These are phyloP conservation scores for Ctenicera cuprea DNA, from an alignment of 2,888 invertebrate species.

Conservation along the genomic window DNA sequence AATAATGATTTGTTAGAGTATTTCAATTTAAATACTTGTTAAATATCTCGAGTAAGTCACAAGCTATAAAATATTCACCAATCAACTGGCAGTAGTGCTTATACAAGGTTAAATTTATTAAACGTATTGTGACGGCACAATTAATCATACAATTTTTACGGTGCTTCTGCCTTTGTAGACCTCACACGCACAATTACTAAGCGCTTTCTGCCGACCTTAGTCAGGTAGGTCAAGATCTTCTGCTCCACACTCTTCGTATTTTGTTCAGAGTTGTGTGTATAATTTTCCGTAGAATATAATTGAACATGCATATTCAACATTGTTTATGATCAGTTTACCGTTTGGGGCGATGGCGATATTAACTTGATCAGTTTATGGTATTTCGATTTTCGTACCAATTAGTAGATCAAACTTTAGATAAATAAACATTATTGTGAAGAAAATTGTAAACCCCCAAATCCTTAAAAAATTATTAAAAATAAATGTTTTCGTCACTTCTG, in stretches of 20 bases:
- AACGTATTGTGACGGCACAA: constrained; percentile 33
- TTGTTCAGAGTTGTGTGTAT: background rate
- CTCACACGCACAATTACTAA: constrained; percentile 44
- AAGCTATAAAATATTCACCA: background rate
- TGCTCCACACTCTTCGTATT: background rate
- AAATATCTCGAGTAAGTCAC: no score
- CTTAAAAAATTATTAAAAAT: no score
- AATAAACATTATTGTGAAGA: no score
- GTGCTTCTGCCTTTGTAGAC: constrained; percentile 45
- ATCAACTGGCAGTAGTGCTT: background rate
- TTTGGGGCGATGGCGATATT: no score
- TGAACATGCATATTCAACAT: background rate
- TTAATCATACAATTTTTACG: constrained; percentile 48
- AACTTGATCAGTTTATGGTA: no score
- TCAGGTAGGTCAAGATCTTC: constrained; percentile 19
- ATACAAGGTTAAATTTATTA: constrained; percentile 25
- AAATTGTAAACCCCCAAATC: no score
- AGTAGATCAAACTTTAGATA: no score
- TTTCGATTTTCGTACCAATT: no score
- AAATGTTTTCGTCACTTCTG: no score
- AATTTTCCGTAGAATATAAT: background rate
- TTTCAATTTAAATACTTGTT: no score
- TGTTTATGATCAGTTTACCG: no score
- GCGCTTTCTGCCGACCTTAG: constrained; percentile 25
- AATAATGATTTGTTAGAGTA: no score